Conservation (phyloP, 2,888 invertebrate genomes). For the Hyalella azteca region DNA sequence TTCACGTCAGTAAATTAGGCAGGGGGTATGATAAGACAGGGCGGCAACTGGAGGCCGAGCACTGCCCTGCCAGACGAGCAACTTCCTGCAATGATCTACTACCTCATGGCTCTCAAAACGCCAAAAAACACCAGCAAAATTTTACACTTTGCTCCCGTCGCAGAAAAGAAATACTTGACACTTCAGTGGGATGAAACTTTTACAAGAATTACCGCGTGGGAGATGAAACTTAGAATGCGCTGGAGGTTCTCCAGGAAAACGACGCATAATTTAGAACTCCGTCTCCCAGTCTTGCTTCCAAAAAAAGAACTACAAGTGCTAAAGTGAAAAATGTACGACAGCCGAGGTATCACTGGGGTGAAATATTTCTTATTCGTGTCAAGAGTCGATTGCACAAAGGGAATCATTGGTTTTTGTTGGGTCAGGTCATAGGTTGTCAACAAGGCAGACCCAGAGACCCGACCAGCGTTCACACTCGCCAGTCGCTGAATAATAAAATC, state of each 20-base stretch:
- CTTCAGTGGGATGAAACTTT: neutral
- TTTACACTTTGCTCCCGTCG: neutral
- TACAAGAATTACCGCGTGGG: neutral
- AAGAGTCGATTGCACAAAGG: too few species aligned
- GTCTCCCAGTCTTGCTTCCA: neutral
- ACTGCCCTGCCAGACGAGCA: neutral
- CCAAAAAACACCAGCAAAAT: constrained; percentile 8
- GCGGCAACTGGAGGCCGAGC: neutral
- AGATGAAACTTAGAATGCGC: neutral
- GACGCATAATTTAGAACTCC: neutral
- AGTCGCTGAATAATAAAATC: too few species aligned
- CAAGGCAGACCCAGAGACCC: too few species aligned
- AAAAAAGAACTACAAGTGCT: neutral
- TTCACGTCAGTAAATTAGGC: constrained; percentile 27
- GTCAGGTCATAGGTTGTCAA: too few species aligned
- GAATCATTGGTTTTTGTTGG: too few species aligned
- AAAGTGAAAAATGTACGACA: neutral
- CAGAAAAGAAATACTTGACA: constrained; percentile 2
- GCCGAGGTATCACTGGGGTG: neutral
- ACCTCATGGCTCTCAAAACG: neutral
- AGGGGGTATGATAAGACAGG: constrained; percentile 10
- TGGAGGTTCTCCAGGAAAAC: neutral
- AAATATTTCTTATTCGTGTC: neutral
- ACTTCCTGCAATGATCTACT: neutral
- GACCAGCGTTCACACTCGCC: too few species aligned